Percentiles rank a stretch among this genome's conserved stretches.
Conservation (phyloP, 2,797 vertebrate genomes). For the Acridotheres tristis region DNA sequence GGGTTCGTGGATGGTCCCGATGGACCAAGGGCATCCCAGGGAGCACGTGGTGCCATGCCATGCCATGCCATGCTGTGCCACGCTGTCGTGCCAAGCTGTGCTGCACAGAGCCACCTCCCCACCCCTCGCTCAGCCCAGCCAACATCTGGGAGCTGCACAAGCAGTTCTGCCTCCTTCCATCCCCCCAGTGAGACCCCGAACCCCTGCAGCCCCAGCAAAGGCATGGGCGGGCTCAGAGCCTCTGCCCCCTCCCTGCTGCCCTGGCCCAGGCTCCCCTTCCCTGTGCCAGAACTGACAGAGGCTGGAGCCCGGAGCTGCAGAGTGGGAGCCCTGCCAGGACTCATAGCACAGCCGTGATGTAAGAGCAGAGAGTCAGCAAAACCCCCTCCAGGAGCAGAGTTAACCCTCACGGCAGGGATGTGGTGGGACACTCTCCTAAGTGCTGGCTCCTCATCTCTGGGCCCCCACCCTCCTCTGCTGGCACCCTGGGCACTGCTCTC, state of each 20-base stretch:
- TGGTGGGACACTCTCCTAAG: fast-evolving
- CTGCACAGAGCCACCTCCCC: not conserved
- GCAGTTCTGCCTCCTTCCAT: not conserved
- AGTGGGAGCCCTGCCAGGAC: conserved; percentile 74
- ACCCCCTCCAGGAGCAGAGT: not conserved
- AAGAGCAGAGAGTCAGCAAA: conserved; percentile 69
- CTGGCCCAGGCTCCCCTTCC: conserved; percentile 63
- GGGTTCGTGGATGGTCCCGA: fast-evolving
- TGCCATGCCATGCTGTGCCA: fast-evolving
- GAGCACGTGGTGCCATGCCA: fast-evolving
- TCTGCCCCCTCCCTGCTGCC: conserved; percentile 47
- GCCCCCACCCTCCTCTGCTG: not conserved
- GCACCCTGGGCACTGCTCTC: not conserved
- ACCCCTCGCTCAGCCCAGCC: not conserved
- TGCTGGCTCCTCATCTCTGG: fast-evolving
- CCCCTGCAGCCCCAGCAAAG: not conserved
- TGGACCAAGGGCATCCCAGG: fast-evolving
- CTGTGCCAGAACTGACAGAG: conserved; percentile 72
- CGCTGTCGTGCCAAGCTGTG: fast-evolving
- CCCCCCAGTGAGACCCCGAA: fast-evolving
- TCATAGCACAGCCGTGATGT: conserved; percentile 79
- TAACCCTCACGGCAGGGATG: conserved; percentile 26
- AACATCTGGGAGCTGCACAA: not conserved
- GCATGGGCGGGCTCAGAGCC: not conserved
- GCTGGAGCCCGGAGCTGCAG: conserved; percentile 35